Evolutionary conservation across 2,113 vertebrate species (phyloP).

Genomic region (Eclectus roratus): DNA sequence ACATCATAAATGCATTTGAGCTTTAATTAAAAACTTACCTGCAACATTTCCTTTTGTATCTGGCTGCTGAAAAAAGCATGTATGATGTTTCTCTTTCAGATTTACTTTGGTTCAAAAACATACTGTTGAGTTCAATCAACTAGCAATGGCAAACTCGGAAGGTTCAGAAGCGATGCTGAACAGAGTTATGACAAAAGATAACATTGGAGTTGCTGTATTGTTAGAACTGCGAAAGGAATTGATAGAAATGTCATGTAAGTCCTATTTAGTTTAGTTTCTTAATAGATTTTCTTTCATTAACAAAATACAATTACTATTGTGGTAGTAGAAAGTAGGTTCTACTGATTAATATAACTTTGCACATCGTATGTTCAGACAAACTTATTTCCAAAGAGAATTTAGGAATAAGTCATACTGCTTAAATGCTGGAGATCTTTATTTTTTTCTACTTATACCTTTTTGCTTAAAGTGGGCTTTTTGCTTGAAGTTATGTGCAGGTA

Average conservation of each 20-base stretch:
- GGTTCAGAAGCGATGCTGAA: constrained; percentile 98
- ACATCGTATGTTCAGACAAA: background rate
- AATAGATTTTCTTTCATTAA: background rate
- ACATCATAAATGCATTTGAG: background rate
- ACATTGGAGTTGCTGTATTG: constrained; percentile 94
- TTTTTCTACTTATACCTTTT: background rate
- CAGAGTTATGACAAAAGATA: constrained; percentile 98
- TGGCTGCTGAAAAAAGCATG: background rate
- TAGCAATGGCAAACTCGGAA: constrained; percentile 98
- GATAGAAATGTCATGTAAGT: constrained; percentile 93
- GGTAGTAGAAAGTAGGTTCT: background rate
- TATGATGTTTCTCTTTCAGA: constrained; percentile 72
- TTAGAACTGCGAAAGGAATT: constrained; percentile 93
- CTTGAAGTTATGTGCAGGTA: background rate
- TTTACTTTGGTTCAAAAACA: constrained; percentile 97
- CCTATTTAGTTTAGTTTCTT: background rate
- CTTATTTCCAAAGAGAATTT: background rate
- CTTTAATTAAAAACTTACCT: background rate
- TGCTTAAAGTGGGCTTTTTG: background rate
- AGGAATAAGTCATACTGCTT: background rate
- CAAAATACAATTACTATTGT: background rate
- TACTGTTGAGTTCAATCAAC: constrained; percentile 98
- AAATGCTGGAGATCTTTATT: background rate
- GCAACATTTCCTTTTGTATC: background rate
- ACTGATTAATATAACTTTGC: background rate